Percentiles rank a stretch among this genome's conserved stretches.
Conservation (phyloP, 2,113 vertebrate species). For the Fukomys damarensis region DNA sequence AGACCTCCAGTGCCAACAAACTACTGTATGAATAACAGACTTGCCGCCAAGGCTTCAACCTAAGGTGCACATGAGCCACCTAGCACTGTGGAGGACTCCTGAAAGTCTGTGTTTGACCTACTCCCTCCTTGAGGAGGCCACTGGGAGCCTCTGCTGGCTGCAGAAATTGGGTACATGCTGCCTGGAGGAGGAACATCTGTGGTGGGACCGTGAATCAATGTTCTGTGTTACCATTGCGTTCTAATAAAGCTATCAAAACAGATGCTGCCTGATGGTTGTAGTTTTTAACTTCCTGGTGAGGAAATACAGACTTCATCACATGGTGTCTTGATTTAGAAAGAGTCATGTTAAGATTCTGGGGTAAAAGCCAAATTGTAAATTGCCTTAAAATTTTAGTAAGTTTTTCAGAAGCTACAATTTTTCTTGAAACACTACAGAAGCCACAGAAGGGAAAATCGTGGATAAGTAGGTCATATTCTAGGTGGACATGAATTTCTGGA, state of each 20-base stretch:
- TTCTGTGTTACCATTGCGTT: neutral
- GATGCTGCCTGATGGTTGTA: neutral
- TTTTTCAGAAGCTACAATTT: neutral
- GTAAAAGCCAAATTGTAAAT: conserved; percentile 30
- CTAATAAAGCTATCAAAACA: conserved; percentile 68
- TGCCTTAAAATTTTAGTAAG: conserved; percentile 1
- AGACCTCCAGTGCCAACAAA: neutral
- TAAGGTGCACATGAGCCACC: neutral
- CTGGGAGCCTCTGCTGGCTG: neutral
- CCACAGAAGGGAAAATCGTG: neutral
- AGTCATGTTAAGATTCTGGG: neutral
- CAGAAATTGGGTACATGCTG: neutral
- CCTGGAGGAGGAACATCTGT: neutral
- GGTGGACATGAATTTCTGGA: neutral
- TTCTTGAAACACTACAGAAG: neutral
- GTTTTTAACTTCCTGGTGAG: conserved; percentile 44
- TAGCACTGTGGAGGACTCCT: neutral
- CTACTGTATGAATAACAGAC: neutral
- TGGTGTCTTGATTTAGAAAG: conserved; percentile 55
- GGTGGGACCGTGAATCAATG: neutral
- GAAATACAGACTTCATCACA: neutral
- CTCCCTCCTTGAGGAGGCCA: neutral
- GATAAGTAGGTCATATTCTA: neutral
- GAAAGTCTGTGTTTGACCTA: neutral
- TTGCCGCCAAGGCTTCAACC: neutral